Conservation (phyloP, 2,113 vertebrate genomes). For the Erpornis zantholeuca region DNA sequence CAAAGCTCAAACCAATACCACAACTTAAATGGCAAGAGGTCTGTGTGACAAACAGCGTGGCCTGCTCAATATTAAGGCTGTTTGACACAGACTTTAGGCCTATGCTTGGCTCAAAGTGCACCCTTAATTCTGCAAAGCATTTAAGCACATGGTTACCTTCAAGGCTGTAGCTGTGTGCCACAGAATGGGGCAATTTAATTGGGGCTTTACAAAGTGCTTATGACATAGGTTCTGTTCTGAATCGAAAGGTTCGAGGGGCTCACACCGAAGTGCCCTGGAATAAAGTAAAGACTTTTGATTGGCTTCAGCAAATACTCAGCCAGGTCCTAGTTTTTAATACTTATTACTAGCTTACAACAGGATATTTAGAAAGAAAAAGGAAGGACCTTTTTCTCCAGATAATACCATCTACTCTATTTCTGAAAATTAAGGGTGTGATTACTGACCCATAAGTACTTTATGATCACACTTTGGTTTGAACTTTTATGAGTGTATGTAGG, state of each 20-base stretch:
- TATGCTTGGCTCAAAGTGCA: neutral
- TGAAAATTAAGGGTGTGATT: slow-evolving; percentile 25
- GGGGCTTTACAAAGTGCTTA: neutral
- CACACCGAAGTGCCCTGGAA: neutral
- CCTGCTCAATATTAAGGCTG: neutral
- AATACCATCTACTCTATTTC: neutral
- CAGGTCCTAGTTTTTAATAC: neutral
- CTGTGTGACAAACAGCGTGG: accelerated
- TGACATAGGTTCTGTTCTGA: slow-evolving; percentile 9
- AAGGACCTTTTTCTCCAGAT: neutral
- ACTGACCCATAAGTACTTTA: slow-evolving; percentile 34
- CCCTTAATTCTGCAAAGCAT: neutral
- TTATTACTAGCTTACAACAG: neutral
- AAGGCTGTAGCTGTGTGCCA: neutral
- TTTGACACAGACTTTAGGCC: neutral
- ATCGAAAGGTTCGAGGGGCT: neutral
- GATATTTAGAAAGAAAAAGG: slow-evolving; percentile 3
- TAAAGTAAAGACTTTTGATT: neutral
- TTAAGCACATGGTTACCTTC: neutral
- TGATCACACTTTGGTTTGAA: slow-evolving; percentile 19
- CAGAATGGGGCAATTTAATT: neutral
- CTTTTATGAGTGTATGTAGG: neutral
- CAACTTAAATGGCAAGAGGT: neutral
- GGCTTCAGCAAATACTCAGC: neutral
- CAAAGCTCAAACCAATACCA: neutral